Percentiles rank a stretch among this genome's conserved stretches.
Evolutionary conservation across 2,797 vertebrate genomes (phyloP).

Genomic region (Ctenopoma multispine): DNA sequence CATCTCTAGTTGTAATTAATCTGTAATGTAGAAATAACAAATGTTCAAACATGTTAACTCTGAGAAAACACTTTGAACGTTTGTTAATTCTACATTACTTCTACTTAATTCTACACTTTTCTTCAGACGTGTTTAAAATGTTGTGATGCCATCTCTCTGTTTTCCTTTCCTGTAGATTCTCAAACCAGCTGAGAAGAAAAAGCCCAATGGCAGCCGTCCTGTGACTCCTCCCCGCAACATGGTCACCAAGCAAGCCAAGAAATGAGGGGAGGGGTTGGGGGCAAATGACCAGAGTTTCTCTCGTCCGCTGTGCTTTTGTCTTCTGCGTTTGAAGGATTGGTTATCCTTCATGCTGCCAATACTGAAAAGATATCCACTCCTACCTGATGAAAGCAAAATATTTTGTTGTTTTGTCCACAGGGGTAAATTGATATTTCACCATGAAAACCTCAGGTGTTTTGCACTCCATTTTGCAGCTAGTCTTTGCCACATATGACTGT

Average conservation of each 20-base stretch:
- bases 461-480: conserved; percentile 86
- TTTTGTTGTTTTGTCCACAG: conserved; percentile 82
- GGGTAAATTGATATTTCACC: conserved; percentile 83
- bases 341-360: conserved; percentile 77
- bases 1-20: too few relatives aligned
- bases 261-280: conserved; percentile 83
- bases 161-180: conserved; percentile 87
- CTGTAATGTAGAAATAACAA: too few relatives aligned
- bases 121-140: background rate
- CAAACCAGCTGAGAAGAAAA: conserved; percentile 99
- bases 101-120: too few relatives aligned
- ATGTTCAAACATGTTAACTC: too few relatives aligned
- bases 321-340: conserved; percentile 72
- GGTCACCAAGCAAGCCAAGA: conserved; percentile 99
- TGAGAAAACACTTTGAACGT: too few relatives aligned
- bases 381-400: conserved; percentile 77
- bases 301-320: conserved; percentile 70
- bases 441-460: conserved; percentile 86
- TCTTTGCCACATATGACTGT: conserved; percentile 84
- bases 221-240: conserved; percentile 97
- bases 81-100: too few relatives aligned
- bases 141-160: background rate
- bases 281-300: conserved; percentile 22
- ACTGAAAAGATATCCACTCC: conserved; percentile 78
- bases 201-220: conserved; percentile 95